A percentile compares a stretch with the other conserved stretches of the same genome.
Evolutionary conservation across 2,797 vertebrate species (phyloP).

Genomic region (Simalia tracyae): DNA sequence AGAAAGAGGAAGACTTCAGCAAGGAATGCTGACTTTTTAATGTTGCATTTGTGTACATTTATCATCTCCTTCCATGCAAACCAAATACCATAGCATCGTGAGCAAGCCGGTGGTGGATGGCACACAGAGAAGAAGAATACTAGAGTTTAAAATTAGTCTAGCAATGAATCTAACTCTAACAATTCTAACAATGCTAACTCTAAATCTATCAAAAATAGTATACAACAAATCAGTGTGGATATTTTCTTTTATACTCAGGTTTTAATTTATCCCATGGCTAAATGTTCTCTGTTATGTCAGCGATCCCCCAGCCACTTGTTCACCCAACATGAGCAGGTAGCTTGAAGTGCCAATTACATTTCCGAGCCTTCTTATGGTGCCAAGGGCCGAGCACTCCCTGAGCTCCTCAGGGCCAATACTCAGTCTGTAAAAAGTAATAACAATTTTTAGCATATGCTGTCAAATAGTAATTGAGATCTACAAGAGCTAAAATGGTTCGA

Average conservation of each 20-base stretch:
- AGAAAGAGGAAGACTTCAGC: conserved; percentile 43
- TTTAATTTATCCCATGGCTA: not conserved
- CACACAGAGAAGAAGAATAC: not conserved
- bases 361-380: not conserved
- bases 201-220: not conserved
- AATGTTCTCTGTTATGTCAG: not conserved
- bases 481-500: not conserved
- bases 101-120: conserved; percentile 31
- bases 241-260: not conserved
- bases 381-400: not conserved
- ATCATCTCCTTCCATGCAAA: conserved; percentile 69
- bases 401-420: not conserved
- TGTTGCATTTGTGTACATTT: conserved; percentile 36
- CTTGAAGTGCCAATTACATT: not conserved
- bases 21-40: not conserved
- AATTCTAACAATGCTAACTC: too few relatives aligned
- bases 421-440: not conserved
- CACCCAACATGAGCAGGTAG: not conserved
- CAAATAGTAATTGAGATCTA: not conserved
- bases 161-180: not conserved
- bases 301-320: not conserved
- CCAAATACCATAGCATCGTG: conserved; percentile 58
- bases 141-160: not conserved
- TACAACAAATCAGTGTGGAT: not conserved
- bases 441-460: not conserved